These are phyloP conservation scores for Polyploca ridens DNA, from an alignment of 2,888 invertebrate genomes.

Conservation along the genomic window DNA sequence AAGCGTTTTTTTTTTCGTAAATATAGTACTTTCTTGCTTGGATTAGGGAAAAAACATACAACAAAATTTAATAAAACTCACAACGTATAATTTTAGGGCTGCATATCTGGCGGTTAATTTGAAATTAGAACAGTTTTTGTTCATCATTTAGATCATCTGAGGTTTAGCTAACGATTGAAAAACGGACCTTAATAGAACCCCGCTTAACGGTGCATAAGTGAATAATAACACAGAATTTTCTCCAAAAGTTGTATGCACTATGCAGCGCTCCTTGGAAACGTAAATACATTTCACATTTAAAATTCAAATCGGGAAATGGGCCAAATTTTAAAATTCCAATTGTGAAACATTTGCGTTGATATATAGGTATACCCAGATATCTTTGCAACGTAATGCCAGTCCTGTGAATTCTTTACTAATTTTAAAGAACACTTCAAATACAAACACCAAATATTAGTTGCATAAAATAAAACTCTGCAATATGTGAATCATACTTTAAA, in stretches of 20 bases:
- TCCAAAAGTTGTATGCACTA: background rate
- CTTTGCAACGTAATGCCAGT: conserved; percentile 9
- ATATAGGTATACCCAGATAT: conserved; percentile 5
- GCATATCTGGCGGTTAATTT: no score
- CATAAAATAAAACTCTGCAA: background rate
- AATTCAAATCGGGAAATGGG: conserved; percentile 19
- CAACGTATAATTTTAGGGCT: no score
- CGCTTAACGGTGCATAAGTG: background rate
- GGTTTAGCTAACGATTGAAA: no score
- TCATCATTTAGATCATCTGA: no score
- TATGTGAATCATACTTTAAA: background rate
- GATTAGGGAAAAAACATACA: no score
- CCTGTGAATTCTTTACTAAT: conserved; percentile 6
- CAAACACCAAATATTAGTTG: background rate
- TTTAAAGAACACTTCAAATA: background rate
- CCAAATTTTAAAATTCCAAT: conserved; percentile 36
- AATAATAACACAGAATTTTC: background rate
- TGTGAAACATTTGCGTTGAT: conserved; percentile 15
- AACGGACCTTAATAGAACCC: no score
- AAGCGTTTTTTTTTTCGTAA: no score
- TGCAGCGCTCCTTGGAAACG: conserved; percentile 18
- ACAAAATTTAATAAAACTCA: no score
- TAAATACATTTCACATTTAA: conserved; percentile 20
- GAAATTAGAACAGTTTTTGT: no score
- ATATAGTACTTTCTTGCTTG: no score